Percentiles rank a stretch among this genome's conserved stretches.
Conservation (phyloP, 1,140 invertebrate species). For the Marisa cornuarietis region DNA sequence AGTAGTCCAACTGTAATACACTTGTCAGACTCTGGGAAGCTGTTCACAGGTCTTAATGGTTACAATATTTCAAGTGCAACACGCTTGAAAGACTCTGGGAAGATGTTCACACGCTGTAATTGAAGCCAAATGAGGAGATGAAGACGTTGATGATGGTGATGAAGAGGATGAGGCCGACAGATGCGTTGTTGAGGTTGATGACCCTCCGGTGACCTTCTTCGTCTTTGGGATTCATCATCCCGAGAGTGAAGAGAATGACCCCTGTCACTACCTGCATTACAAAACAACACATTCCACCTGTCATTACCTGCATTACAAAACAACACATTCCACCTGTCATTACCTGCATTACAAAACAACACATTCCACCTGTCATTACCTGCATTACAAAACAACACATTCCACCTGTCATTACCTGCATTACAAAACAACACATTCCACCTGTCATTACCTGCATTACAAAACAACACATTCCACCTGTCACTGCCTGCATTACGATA, state of each 20-base stretch:
- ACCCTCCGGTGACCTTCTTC: not conserved
- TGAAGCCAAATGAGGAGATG: slow-evolving; percentile 28
- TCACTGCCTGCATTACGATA: not conserved
- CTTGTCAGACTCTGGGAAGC: too few relatives aligned
- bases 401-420: not conserved
- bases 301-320: too few relatives aligned
- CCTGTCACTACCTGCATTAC: slow-evolving; percentile 16
- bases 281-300: not conserved
- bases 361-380: too few relatives aligned
- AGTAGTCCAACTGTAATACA: too few relatives aligned
- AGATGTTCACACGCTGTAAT: not conserved
- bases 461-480: not conserved
- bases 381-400: not conserved
- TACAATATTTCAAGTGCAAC: too few relatives aligned
- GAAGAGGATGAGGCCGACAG: slow-evolving; percentile 20
- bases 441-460: not conserved
- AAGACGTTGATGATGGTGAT: slow-evolving; percentile 29
- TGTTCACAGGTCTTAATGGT: too few relatives aligned
- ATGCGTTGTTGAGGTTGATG: slow-evolving; percentile 24
- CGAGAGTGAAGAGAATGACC: slow-evolving; percentile 22
- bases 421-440: not conserved
- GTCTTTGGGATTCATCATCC: slow-evolving; percentile 6
- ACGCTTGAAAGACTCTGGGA: too few relatives aligned
- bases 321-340: fast-evolving
- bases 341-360: not conserved